Percentiles rank a stretch among this genome's conserved stretches.
phyloP scores from a whole-genome alignment of 2,888 invertebrate species.

The Ferdinandea cuprea region DNA sequence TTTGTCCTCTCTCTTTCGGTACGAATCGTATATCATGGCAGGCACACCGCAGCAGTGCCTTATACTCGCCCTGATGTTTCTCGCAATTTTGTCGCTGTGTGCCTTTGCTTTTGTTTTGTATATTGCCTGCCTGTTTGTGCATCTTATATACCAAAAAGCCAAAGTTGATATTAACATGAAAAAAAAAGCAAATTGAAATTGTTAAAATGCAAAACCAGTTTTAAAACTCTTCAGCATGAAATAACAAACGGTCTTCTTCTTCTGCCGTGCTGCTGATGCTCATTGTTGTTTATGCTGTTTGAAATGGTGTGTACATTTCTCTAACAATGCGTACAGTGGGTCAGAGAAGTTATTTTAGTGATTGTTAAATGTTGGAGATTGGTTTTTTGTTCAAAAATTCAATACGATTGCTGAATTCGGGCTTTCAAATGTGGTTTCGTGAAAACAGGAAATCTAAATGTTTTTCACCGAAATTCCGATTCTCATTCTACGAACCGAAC shows the following conservation, averaged over 20 bases:
- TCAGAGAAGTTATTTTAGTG: slow-evolving; percentile 3
- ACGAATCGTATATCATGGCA: neutral
- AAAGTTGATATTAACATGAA: slow-evolving; percentile 47
- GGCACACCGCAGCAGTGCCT: slow-evolving; percentile 2
- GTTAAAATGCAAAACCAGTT: slow-evolving; percentile 59
- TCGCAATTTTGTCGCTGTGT: neutral
- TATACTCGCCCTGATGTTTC: slow-evolving; percentile 12
- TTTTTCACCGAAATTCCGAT: no score
- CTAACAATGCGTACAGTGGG: slow-evolving; percentile 22
- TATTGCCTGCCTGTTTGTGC: slow-evolving; percentile 6
- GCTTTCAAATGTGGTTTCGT: no score
- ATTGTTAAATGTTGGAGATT: neutral
- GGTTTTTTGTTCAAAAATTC: neutral
- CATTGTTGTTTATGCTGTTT: slow-evolving; percentile 32
- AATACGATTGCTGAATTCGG: no score
- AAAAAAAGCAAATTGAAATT: slow-evolving; percentile 24
- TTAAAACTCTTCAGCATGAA: slow-evolving; percentile 32
- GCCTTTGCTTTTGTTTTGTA: slow-evolving; percentile 40
- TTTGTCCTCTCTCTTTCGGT: slow-evolving; percentile 42
- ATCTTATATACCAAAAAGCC: slow-evolving; percentile 35
- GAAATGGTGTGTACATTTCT: neutral
- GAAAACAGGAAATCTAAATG: no score
- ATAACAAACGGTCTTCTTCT: slow-evolving; percentile 49
- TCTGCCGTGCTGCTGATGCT: neutral
- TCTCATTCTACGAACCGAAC: no score